Conservation (phyloP, 2,797 vertebrate genomes). For the Orestias chungarensis region DNA sequence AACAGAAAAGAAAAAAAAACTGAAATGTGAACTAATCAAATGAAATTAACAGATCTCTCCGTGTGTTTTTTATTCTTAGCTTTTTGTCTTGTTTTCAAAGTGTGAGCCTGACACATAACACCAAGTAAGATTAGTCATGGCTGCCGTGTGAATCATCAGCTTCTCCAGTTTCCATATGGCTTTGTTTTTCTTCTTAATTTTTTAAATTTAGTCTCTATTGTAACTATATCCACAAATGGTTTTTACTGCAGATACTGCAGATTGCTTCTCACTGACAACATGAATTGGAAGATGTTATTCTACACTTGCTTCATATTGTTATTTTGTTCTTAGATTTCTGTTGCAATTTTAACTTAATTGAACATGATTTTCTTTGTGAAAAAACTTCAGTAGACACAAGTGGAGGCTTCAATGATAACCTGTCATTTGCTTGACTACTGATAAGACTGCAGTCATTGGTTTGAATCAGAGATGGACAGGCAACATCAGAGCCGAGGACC, state of each 20-base stretch:
- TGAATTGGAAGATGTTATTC: no score
- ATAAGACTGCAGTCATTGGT: no score
- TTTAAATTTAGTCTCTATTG: background rate
- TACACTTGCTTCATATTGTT: no score
- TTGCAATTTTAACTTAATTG: no score
- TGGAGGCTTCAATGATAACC: no score
- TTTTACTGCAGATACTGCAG: background rate
- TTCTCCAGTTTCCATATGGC: background rate
- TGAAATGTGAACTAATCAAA: background rate
- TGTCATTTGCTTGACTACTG: no score
- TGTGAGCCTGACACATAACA: background rate
- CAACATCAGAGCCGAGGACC: no score
- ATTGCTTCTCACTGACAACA: no score
- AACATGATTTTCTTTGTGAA: no score
- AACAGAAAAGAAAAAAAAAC: background rate
- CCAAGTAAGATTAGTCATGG: background rate
- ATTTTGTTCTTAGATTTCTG: no score
- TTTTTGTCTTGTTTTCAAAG: slow-evolving; percentile 3
- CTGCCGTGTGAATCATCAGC: slow-evolving; percentile 1
- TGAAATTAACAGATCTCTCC: slow-evolving; percentile 1
- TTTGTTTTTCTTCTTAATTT: background rate
- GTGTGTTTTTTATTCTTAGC: background rate
- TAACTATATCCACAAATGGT: background rate
- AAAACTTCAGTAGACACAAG: no score
- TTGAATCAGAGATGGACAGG: no score